Evolutionary conservation across 2,797 vertebrate species (phyloP), one percentile per base, ranked within the genome.

Genomic region (Pelobates cultripes): DNA sequence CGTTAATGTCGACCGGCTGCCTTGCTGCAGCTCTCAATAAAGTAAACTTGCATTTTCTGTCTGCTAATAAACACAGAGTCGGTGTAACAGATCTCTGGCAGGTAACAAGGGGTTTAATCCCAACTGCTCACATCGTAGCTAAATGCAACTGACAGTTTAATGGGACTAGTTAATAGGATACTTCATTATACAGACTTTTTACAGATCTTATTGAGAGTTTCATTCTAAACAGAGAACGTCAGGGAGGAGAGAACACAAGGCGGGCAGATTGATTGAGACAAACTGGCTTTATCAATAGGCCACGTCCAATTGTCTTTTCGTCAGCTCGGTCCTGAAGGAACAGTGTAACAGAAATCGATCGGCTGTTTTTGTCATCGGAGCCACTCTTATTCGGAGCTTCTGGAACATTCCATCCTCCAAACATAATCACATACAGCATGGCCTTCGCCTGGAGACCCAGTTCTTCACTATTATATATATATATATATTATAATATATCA

Each of bases 91-190:
- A 12, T 57, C 57, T 63, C 43, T 70, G 73, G 68, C 72, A 77
- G 74, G 70, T 10, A 77, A 64, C 43, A 41, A 41, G 60, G 15
- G 40, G 41, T 64, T 45, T 43, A 3, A 70, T 82, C 70, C 3
- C 17, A 3, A 55, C 12, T 63, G 70, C 57, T 44, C 43, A 75
- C 57, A 42, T 64, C 42, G 47, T 43, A 2, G 75, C 70, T 78
- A 83, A 83, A 43, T 73, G 44, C 75, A 84, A 68, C n/a, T 84
- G 82, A 84, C 82, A 84, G 72, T 66, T 76, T 79, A 80, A 84
- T 84, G 69, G 72, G 78, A 13, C 72, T 55, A 13, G 67, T 70
- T 84, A 75, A 84, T 80, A 72, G 51, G 75, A 68, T 41, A 67
- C 77, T 75, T 84, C 73, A 69, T 76, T 79, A 84, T 70, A 7